Evolutionary conservation across 2,113 vertebrate species (phyloP), one percentile per base, ranked within the genome.

Genomic region (Perca flavescens): DNA sequence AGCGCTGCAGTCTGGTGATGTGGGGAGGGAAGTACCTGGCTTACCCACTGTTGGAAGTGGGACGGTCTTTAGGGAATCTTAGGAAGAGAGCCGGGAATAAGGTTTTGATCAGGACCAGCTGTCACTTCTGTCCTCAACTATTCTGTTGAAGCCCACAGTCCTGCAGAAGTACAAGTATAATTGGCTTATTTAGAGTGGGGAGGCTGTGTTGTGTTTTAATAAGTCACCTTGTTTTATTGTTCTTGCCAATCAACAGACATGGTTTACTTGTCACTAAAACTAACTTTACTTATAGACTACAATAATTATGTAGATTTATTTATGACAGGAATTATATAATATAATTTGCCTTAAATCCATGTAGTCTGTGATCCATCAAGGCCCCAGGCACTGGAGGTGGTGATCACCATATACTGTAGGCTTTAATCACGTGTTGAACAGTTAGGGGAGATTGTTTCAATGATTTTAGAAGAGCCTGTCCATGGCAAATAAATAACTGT

Each of bases 21-120:
- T 65, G 69, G 79, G 70, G 80, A 86, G 82, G 68, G 75, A 74
- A 83, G 86, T 86, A 88, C 88, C 93, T 90, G 86, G 86, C 91
- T 89, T 56, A 60, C 74, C 79, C 74, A 81, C 80, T 82, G 83
- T 91, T 92, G 90, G 92, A 94, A 90, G 71, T 73, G 79, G 69
- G 79, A 82, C 56, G 57, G 91, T 92, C 92, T 94, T 90, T 74
- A 65, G 95, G 91, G 91, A 74, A 92, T 91, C 66, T 71, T 82
- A 2, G 84, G 86, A 88, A 86, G 83, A 74, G 86, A 88, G 89
- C 40, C 25, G 90, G 92, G 91, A 94, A 90, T 85, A 85, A 60
- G 75, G 84, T 88, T 94, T 94, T 94, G 91, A 95, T 94, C 93
- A 92, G 89, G 86, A 92, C 91, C 93, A 93, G 94, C 93, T 95